phyloP scores from a whole-genome alignment of 2,113 vertebrate genomes.

The Callocephalon fimbriatum region DNA sequence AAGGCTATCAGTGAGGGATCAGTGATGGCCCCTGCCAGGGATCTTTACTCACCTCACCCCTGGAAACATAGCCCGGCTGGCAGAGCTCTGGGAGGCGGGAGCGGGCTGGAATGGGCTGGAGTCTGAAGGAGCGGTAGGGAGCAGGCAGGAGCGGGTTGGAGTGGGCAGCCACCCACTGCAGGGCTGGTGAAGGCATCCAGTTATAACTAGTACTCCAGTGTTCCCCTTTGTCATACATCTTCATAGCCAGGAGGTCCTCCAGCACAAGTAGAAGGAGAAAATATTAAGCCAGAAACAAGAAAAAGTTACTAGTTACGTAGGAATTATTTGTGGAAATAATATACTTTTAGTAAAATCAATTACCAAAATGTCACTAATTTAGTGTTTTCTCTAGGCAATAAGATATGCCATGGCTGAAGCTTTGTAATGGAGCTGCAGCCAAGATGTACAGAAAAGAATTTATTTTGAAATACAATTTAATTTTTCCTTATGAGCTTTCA shows the following conservation, averaged over 20 bases:
- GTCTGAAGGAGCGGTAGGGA: not conserved
- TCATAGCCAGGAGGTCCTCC: not conserved
- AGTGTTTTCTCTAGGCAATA: not conserved
- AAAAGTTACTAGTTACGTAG: not conserved
- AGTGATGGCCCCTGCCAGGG: not conserved
- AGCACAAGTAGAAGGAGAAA: not conserved
- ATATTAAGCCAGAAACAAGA: not conserved
- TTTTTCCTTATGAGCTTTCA: slow-evolving; percentile 43
- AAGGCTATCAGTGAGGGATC: not conserved
- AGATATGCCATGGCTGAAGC: not conserved
- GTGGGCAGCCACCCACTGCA: not conserved
- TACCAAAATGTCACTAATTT: not conserved
- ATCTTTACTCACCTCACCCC: not conserved
- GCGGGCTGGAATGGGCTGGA: not conserved
- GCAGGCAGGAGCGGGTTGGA: not conserved
- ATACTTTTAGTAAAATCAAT: not conserved
- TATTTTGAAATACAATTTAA: slow-evolving; percentile 34
- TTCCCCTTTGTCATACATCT: not conserved
- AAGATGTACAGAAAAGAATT: not conserved
- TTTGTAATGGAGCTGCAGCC: not conserved
- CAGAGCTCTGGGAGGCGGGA: not conserved
- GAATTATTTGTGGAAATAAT: not conserved
- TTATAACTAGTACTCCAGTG: not conserved
- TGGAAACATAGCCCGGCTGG: not conserved
- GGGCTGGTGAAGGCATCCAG: not conserved